phyloP scores from a whole-genome alignment of 35 echinoderm and acorn worm genomes.

The Nesometra sesokonis region DNA sequence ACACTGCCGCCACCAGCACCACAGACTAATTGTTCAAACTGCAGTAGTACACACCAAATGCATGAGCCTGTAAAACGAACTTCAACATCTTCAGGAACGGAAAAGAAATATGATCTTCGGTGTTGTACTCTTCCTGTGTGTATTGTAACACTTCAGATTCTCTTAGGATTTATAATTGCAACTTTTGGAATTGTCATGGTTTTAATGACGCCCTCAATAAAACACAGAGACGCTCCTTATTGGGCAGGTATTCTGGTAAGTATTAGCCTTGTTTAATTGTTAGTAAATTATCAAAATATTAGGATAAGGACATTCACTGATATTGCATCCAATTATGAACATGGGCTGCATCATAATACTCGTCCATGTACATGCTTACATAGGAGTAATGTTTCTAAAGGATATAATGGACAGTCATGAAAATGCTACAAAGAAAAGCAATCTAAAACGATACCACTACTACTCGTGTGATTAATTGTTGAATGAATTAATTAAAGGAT shows the following conservation, averaged over 20 bases:
- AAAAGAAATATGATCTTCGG: slow-evolving; percentile 72
- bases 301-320: too few species aligned
- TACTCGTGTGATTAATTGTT: too few species aligned
- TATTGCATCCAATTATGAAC: too few species aligned
- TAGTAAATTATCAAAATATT: too few species aligned
- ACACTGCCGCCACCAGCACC: neutral
- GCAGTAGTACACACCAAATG: neutral
- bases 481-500: too few species aligned
- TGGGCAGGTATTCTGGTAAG: slow-evolving; percentile 96
- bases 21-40: neutral
- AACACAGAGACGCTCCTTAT: slow-evolving; percentile 81
- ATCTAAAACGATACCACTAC: too few species aligned
- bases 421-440: too few species aligned
- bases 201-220: slow-evolving; percentile 76
- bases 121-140: slow-evolving; percentile 90
- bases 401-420: too few species aligned
- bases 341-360: too few species aligned
- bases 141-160: slow-evolving; percentile 76
- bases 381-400: too few species aligned
- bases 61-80: neutral
- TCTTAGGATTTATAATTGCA: slow-evolving; percentile 78
- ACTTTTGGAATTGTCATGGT: slow-evolving; percentile 89
- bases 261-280: neutral
- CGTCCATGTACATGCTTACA: too few species aligned
- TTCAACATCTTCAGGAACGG: neutral